A percentile compares a stretch with the other conserved stretches of the same genome.
phyloP scores from a whole-genome alignment of 2,888 invertebrate genomes.

The Trachelus stipa region DNA sequence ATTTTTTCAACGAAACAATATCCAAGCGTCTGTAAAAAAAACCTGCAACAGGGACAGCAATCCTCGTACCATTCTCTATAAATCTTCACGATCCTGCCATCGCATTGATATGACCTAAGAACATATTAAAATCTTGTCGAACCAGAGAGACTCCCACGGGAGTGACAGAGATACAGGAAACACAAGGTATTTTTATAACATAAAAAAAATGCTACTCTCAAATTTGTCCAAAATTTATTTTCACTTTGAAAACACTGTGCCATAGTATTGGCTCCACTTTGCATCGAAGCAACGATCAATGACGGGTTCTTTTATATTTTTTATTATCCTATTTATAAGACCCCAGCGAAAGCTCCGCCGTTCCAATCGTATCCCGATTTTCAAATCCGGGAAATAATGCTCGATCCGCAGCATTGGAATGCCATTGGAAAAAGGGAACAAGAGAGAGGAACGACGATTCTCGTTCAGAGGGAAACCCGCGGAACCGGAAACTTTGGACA shows the following conservation, averaged over 20 bases:
- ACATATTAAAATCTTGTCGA: not conserved
- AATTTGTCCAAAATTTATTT: not conserved
- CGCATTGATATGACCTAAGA: not conserved
- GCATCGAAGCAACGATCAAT: not conserved
- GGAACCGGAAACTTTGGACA: not conserved
- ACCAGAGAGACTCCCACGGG: not conserved
- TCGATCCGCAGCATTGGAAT: not conserved
- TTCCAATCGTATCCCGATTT: not conserved
- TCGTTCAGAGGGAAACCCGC: not conserved
- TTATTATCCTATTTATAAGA: not conserved
- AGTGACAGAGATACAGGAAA: too few relatives aligned
- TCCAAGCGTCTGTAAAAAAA: not conserved
- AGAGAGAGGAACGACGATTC: not conserved
- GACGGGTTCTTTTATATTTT: not conserved
- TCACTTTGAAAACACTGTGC: not conserved
- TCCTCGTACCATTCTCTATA: not conserved
- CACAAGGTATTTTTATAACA: not conserved
- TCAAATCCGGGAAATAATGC: not conserved
- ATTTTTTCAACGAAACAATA: not conserved
- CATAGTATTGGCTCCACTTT: not conserved
- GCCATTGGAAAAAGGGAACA: not conserved
- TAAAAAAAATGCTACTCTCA: not conserved
- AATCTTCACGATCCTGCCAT: not conserved
- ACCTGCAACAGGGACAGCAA: not conserved
- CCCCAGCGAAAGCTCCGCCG: not conserved